phyloP scores from a whole-genome alignment of 2,113 vertebrate genomes.

The Siniperca chuatsi region DNA sequence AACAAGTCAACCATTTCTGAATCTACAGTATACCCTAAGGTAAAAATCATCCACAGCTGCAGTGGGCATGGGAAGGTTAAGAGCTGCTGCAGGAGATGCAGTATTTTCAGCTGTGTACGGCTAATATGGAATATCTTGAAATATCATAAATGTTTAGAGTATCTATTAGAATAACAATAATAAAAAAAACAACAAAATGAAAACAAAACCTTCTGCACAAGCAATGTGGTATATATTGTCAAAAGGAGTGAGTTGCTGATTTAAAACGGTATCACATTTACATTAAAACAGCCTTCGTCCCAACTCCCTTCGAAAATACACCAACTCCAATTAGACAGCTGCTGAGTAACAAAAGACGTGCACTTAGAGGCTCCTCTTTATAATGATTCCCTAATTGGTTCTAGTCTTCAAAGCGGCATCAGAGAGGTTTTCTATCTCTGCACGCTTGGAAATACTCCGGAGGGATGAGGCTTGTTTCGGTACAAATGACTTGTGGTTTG shows the following conservation, averaged over 20 bases:
- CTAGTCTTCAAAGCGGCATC: constrained; percentile 73
- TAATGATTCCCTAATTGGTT: constrained; percentile 78
- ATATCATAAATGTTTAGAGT: not conserved
- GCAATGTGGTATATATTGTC: not conserved
- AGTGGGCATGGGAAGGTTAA: constrained; percentile 32
- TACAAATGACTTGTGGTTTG: constrained; percentile 45
- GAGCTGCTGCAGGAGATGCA: constrained; percentile 23
- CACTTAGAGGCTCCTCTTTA: constrained; percentile 77
- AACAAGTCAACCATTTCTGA: constrained; percentile 35
- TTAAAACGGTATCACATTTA: constrained; percentile 30
- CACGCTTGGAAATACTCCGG: constrained; percentile 34
- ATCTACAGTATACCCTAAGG: constrained; percentile 27
- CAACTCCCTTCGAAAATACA: constrained; percentile 50
- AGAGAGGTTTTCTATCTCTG: constrained; percentile 55
- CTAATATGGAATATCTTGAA: not conserved
- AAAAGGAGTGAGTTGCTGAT: not conserved
- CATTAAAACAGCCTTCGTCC: constrained; percentile 37
- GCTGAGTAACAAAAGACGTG: constrained; percentile 72
- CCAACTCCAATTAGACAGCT: constrained; percentile 76
- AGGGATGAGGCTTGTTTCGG: constrained; percentile 28
- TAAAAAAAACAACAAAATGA: too few species aligned
- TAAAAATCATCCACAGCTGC: constrained; percentile 40
- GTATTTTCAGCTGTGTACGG: constrained; percentile 8
- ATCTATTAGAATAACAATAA: not conserved
- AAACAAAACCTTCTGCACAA: not conserved